Evolutionary conservation across 2,113 vertebrate genomes (phyloP).

Genomic region (Melanerpes aurifrons): DNA sequence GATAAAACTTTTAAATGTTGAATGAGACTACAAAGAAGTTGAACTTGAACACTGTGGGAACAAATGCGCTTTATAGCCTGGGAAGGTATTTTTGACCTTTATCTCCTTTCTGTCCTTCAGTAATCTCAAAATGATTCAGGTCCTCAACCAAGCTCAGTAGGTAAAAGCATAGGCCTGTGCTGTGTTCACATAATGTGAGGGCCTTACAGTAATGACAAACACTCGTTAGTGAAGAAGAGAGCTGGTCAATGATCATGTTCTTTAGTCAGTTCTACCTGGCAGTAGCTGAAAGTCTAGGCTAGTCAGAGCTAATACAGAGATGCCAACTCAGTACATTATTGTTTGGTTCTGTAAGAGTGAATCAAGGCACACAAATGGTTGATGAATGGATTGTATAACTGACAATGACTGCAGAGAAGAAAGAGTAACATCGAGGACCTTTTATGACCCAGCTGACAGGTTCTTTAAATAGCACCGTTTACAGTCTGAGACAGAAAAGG

Average conservation of each 20-base stretch:
- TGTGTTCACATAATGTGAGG: neutral
- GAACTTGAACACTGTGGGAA: neutral
- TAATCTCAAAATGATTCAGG: neutral
- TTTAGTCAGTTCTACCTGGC: neutral
- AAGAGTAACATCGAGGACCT: neutral
- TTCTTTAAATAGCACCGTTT: neutral
- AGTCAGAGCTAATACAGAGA: neutral
- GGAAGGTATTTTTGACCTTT: neutral
- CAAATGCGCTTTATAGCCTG: neutral
- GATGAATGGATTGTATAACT: neutral
- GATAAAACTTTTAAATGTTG: neutral
- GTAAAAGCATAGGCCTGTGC: neutral
- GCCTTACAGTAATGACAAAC: neutral
- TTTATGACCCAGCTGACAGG: neutral
- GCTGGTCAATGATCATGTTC: neutral
- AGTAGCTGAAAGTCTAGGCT: neutral
- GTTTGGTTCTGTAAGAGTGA: neutral
- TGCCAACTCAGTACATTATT: neutral
- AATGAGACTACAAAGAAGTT: neutral
- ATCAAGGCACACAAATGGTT: neutral
- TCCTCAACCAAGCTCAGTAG: neutral
- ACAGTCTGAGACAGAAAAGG: neutral
- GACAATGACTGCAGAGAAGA: neutral
- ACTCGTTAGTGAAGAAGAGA: fast-evolving
- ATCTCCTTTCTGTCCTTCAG: neutral